These are phyloP conservation scores for Oopsacas minuta DNA, from an alignment of 37 sponge, comb jelly and placozoan genomes.

Conservation along the genomic window DNA sequence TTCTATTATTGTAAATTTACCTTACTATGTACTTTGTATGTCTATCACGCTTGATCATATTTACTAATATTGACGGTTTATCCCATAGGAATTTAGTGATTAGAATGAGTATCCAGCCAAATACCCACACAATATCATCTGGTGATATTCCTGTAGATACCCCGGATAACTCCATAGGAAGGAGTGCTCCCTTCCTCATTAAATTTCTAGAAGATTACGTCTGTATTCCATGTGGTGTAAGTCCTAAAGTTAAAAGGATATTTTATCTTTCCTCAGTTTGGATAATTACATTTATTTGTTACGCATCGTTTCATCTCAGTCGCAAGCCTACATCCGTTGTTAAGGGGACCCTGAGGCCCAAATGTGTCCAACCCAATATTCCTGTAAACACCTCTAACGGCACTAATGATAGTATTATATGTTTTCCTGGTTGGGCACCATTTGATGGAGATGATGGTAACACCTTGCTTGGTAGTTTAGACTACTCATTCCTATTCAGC, in stretches of 20 bases:
- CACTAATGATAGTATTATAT: not conserved
- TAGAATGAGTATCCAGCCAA: too few species aligned
- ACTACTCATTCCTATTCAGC: slow-evolving; percentile 35
- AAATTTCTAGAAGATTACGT: not conserved
- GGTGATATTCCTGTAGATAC: too few species aligned
- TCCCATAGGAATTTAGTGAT: too few species aligned
- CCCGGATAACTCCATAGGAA: too few species aligned
- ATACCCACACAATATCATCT: too few species aligned
- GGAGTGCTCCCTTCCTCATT: not conserved
- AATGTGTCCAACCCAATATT: not conserved
- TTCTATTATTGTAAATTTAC: too few species aligned
- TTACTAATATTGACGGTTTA: too few species aligned
- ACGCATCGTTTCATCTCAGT: slow-evolving; percentile 40
- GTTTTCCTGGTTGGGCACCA: slow-evolving; percentile 23
- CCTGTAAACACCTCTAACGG: not conserved
- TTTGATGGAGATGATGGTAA: slow-evolving; percentile 24
- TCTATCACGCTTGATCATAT: too few species aligned
- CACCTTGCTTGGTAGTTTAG: slow-evolving; percentile 34
- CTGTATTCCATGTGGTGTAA: not conserved
- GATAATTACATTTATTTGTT: slow-evolving; percentile 36
- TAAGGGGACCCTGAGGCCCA: not conserved
- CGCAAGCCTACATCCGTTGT: slow-evolving; percentile 54
- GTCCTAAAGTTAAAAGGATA: not conserved
- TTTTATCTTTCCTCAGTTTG: slow-evolving; percentile 1
- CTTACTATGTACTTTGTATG: too few species aligned